Evolutionary conservation across 2,797 vertebrate genomes (phyloP).

Genomic region (Crocidura indochinensis): DNA sequence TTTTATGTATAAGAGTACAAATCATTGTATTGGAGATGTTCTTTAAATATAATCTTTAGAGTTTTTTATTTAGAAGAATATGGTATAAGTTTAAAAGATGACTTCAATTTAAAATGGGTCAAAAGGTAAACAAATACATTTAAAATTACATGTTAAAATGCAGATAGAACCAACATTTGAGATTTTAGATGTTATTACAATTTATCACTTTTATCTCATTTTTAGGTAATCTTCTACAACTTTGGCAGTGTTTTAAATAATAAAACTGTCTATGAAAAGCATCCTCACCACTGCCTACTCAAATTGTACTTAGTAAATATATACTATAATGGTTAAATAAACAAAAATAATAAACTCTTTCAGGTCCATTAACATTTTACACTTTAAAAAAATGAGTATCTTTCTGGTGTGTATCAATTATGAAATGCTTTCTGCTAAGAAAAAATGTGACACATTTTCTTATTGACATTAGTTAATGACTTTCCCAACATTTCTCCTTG

Average conservation of each 20-base stretch:
- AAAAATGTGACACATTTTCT: slow-evolving; percentile 65
- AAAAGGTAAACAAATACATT: slow-evolving; percentile 86
- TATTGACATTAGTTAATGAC: slow-evolving; percentile 70
- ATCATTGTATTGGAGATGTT: slow-evolving; percentile 73
- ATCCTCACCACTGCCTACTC: slow-evolving; percentile 74
- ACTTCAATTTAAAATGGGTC: slow-evolving; percentile 85
- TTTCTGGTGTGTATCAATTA: slow-evolving; percentile 28
- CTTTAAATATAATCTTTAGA: slow-evolving; percentile 65
- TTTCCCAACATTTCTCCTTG: slow-evolving; percentile 72
- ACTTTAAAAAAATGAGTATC: slow-evolving; percentile 72
- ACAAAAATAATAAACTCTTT: slow-evolving; percentile 66
- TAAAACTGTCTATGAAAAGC: slow-evolving; percentile 77
- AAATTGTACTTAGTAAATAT: slow-evolving; percentile 70
- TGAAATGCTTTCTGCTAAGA: slow-evolving; percentile 73
- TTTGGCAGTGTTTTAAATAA: slow-evolving; percentile 83
- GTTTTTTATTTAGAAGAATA: slow-evolving; percentile 82
- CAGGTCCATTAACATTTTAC: slow-evolving; percentile 69
- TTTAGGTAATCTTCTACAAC: slow-evolving; percentile 82
- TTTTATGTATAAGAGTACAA: slow-evolving; percentile 82
- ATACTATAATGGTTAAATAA: slow-evolving; percentile 11
- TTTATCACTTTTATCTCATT: slow-evolving; percentile 84
- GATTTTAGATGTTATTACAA: slow-evolving; percentile 77
- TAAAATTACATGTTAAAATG: slow-evolving; percentile 80
- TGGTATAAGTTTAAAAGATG: slow-evolving; percentile 72
- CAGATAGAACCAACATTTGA: slow-evolving; percentile 77